Percentiles rank a stretch among this genome's conserved stretches.
These are phyloP conservation scores for Melanophora roralis DNA, from an alignment of 2,888 invertebrate species.

Conservation along the genomic window DNA sequence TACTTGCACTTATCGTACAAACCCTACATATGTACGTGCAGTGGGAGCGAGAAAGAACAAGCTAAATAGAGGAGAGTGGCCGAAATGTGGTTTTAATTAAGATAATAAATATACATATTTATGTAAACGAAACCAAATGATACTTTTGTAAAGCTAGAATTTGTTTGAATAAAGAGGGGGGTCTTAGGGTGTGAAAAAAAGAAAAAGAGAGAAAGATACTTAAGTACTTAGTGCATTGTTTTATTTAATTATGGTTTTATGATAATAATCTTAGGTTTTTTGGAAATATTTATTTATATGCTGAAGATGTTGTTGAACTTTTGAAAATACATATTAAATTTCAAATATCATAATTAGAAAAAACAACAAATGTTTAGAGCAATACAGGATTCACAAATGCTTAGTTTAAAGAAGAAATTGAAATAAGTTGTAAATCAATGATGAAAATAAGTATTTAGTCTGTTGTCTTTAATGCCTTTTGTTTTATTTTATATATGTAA, in stretches of 20 bases:
- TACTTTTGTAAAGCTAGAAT: background rate
- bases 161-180: too few species aligned
- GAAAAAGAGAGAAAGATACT: too few species aligned
- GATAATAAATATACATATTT: too few species aligned
- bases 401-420: too few species aligned
- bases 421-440: too few species aligned
- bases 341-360: background rate
- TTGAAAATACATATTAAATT: background rate
- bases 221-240: background rate
- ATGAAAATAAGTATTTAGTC: too few species aligned
- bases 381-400: too few species aligned
- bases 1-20: constrained; percentile 2
- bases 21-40: background rate
- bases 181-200: too few species aligned
- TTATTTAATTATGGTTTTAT: constrained; percentile 1
- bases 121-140: background rate
- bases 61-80: background rate
- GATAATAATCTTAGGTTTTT: background rate
- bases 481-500: too few species aligned
- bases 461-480: too few species aligned
- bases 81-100: constrained; percentile 19
- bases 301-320: background rate
- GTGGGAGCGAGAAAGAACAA: too few species aligned
- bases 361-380: too few species aligned
- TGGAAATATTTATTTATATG: background rate